Base-by-base conservation (phyloP, 1,140 invertebrate genomes). In the Teleopsis dalmanni region DNA sequence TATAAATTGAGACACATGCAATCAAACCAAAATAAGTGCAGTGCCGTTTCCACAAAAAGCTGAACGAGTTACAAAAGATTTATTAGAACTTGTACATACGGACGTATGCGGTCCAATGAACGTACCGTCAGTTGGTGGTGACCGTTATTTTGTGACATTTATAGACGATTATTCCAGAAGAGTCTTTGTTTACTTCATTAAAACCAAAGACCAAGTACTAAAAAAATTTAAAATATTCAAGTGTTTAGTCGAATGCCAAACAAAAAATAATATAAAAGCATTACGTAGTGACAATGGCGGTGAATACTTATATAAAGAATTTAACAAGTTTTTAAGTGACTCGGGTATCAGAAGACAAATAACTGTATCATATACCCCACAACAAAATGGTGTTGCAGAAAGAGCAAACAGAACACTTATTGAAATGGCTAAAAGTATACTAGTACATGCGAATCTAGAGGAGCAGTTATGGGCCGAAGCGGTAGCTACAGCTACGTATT, bases 81-180 rank as follows among this genome's bases (percentile, higher is more conserved):
- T 51, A 14, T 54, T 75, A 29, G 60, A 69, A 36, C 33, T 71
- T 3, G 56, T 73, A 13, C 67, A 73, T 50, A 54, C 59, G 36
- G 70, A 73, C 44, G 47, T 75, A 7, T 73, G 72, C 54, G 71
- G 70, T 35, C 67, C 60, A 7, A 70, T 72, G 60, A 38, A 58
- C 13, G 41, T 41, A 29, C 29, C 11, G 18, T 62, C 71, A 7
- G 36, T 59, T 5, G 51, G 50, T 3, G 56, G 57, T 1, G 41
- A 50, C 13, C 33, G 44, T 13, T 71, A 65, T 45, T 58, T 69
- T 21, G 27, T 64, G 3, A 55, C 58, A 14, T 62, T 72, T 34
- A 70, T 62, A 13, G 62, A 71, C 46, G 59, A 69, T 44, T 60
- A 54, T 53, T 52, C 51, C 8, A 48, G 56, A 33, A 59, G 50